A percentile compares a stretch with the other conserved stretches of the same genome.
These are phyloP conservation scores for Paracyprichromis sp. DNA, from an alignment of 2,113 vertebrate species.

Conservation along the genomic window DNA sequence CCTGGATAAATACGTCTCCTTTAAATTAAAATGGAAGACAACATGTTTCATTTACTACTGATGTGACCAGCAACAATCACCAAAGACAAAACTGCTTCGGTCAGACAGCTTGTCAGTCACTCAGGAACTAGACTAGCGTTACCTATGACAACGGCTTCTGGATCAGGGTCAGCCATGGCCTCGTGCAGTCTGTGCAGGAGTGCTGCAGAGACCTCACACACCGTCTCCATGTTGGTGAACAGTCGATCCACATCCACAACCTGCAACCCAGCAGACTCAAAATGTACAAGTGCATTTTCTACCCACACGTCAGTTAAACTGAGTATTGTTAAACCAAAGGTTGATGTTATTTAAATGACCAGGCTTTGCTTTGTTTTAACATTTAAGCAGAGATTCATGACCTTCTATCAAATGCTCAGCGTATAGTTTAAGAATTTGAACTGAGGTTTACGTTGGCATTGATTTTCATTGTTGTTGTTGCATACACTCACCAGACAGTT, in stretches of 20 bases:
- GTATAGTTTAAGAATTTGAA: background rate
- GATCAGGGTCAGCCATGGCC: constrained; percentile 81
- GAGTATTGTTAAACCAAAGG: background rate
- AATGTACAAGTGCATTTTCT: background rate
- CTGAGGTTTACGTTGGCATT: background rate
- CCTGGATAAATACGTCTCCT: constrained; percentile 92
- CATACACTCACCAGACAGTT: background rate
- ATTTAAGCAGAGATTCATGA: background rate
- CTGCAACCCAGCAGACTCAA: constrained; percentile 47
- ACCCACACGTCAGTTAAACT: background rate
- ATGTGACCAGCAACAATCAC: background rate
- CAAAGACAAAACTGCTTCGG: background rate
- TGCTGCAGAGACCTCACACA: constrained; percentile 85
- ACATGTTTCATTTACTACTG: background rate
- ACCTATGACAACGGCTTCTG: constrained; percentile 85
- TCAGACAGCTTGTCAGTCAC: background rate
- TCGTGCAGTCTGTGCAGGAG: constrained; percentile 81
- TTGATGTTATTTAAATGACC: background rate
- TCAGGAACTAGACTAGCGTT: background rate
- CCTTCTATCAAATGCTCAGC: background rate
- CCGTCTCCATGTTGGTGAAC: constrained; percentile 92
- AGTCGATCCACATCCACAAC: constrained; percentile 86
- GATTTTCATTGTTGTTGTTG: background rate
- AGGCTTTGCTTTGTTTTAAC: background rate
- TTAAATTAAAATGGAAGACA: background rate